phyloP scores from a whole-genome alignment of 1,140 invertebrate genomes.

The Drosophila sucinea region DNA sequence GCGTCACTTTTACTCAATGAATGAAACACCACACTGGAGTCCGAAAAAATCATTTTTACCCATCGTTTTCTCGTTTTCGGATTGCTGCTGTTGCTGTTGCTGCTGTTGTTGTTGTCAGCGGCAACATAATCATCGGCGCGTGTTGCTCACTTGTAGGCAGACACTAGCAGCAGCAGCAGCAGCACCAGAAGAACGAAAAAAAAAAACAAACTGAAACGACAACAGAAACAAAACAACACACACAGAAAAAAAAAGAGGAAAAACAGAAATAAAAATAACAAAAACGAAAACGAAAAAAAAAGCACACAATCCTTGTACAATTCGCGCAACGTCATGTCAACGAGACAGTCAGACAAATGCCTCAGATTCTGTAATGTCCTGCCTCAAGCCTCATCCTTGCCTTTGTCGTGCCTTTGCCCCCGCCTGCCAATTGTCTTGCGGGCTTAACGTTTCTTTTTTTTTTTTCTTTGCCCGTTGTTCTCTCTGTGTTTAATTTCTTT shows the following conservation, averaged over 20 bases:
- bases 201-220: conserved; percentile 31
- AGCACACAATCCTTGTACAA: conserved; percentile 69
- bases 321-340: conserved; percentile 79
- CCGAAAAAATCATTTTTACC: conserved; percentile 42
- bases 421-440: conserved; percentile 67
- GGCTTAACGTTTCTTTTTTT: conserved; percentile 69
- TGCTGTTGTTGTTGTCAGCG: conserved; percentile 60
- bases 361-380: conserved; percentile 43
- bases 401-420: neutral
- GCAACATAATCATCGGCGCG: conserved; percentile 79
- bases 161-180: conserved; percentile 5
- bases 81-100: conserved; percentile 47
- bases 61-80: conserved; percentile 45
- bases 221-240: conserved; percentile 25
- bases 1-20: conserved; percentile 77
- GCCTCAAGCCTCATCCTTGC: conserved; percentile 17
- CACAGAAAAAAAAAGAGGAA: neutral
- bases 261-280: conserved; percentile 1
- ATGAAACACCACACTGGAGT: conserved; percentile 64
- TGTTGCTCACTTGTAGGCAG: conserved; percentile 76
- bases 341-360: conserved; percentile 79
- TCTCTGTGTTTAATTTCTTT: conserved; percentile 74
- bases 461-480: conserved; percentile 31
- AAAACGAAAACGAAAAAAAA: conserved; percentile 22
- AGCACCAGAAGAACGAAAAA: conserved; percentile 20